A percentile compares a stretch with the other conserved stretches of the same genome.
phyloP scores from a whole-genome alignment of 1,140 invertebrate genomes.

The Hermetia illucens region DNA sequence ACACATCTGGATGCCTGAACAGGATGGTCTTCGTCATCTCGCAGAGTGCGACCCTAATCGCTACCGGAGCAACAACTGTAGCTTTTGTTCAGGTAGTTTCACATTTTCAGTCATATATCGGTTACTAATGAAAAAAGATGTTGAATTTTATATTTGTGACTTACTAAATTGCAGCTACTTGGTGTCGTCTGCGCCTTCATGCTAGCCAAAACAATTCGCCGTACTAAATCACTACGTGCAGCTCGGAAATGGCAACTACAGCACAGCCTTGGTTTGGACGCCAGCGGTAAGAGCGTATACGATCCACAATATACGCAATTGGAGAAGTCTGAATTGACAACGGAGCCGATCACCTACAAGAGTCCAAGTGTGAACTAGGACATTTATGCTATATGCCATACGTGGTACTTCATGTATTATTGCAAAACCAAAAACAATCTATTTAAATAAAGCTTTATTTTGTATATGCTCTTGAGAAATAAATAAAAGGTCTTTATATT shows the following conservation, averaged over 20 bases:
- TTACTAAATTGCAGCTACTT: constrained; percentile 47
- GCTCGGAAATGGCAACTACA: constrained; percentile 51
- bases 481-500: too few species aligned
- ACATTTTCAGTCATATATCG: constrained; percentile 4
- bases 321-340: constrained; percentile 15
- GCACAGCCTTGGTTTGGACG: constrained; percentile 34
- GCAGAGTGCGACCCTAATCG: constrained; percentile 57
- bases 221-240: constrained; percentile 57
- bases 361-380: constrained; percentile 27
- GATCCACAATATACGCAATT: constrained; percentile 25
- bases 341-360: constrained; percentile 22
- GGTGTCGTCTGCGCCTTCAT: constrained; percentile 77
- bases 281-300: constrained; percentile 24
- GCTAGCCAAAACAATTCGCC: constrained; percentile 64
- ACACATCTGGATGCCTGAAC: constrained; percentile 47
- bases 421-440: too few species aligned
- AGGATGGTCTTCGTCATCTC: constrained; percentile 50
- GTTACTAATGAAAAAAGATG: constrained; percentile 1
- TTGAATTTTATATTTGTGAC: constrained; percentile 5
- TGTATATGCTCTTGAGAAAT: too few species aligned
- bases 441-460: too few species aligned
- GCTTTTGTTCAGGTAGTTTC: constrained; percentile 58
- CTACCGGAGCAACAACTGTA: constrained; percentile 66
- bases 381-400: too few species aligned
- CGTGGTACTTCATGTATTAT: too few species aligned